phyloP scores from a whole-genome alignment of 2,797 vertebrate species.

The Heterohyrax brucei region DNA sequence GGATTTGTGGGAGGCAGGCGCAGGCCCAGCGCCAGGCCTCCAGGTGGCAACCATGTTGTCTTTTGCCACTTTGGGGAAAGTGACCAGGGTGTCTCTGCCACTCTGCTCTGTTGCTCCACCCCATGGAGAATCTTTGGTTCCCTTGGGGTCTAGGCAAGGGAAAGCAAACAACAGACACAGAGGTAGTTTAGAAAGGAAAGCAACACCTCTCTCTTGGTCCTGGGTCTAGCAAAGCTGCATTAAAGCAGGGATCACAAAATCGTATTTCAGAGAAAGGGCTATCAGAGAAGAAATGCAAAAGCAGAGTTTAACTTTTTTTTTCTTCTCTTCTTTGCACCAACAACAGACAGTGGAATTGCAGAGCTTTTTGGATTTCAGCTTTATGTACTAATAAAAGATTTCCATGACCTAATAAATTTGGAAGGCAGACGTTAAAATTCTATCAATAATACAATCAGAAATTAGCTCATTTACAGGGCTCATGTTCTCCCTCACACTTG shows the following conservation, averaged over 20 bases:
- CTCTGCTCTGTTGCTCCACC: not conserved
- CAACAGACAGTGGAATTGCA: not conserved
- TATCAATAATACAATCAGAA: not conserved
- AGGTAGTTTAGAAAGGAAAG: not conserved
- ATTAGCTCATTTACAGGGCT: not conserved
- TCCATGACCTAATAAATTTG: not conserved
- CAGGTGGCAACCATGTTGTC: not conserved
- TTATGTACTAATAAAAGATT: not conserved
- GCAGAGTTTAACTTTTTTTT: not conserved
- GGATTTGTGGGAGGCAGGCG: not conserved
- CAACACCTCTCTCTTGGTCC: not conserved
- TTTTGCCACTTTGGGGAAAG: not conserved
- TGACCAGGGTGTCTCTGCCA: no score
- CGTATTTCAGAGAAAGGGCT: not conserved
- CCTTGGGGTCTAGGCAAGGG: not conserved
- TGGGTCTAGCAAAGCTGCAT: no score
- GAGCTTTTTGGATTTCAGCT: not conserved
- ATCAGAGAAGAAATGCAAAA: not conserved
- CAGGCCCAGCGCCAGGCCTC: slow-evolving; percentile 60
- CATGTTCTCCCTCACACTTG: not conserved
- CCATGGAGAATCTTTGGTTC: not conserved
- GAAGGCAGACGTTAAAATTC: not conserved
- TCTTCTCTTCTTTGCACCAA: not conserved
- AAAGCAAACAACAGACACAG: not conserved
- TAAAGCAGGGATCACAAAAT: not conserved